Percentiles rank a stretch among this genome's conserved stretches.
phyloP scores from a whole-genome alignment of 2,888 invertebrate species.

The Caenorhabditis macrosperma region DNA sequence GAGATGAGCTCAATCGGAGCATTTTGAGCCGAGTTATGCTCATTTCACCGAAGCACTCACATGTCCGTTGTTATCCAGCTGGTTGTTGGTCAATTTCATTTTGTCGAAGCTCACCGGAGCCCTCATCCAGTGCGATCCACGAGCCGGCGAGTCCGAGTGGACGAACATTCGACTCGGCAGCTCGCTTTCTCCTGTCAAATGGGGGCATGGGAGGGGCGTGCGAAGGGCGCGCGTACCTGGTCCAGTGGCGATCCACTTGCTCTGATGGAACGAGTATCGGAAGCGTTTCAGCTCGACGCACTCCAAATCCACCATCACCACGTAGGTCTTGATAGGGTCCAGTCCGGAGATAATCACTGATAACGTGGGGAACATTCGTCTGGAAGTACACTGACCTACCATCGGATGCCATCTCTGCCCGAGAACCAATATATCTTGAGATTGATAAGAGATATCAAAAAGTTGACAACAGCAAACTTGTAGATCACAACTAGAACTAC shows the following conservation, averaged over 20 bases:
- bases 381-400: constrained; percentile 83
- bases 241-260: constrained; percentile 97
- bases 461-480: too few relatives aligned
- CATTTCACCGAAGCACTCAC: too few relatives aligned
- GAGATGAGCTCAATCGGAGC: too few relatives aligned
- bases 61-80: constrained; percentile 96
- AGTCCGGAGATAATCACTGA: constrained; percentile 91
- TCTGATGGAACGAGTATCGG: constrained; percentile 97
- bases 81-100: constrained; percentile 97
- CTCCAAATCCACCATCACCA: constrained; percentile 76
- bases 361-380: constrained; percentile 98
- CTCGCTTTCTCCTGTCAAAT: constrained; percentile 88
- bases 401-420: too few relatives aligned
- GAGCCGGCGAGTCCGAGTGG: constrained; percentile 95
- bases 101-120: constrained; percentile 95
- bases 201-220: too few relatives aligned
- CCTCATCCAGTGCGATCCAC: constrained; percentile 93
- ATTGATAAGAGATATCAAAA: too few relatives aligned
- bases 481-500: too few relatives aligned
- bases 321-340: constrained; percentile 80
- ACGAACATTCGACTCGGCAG: constrained; percentile 86
- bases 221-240: constrained; percentile 86
- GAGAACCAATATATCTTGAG: too few relatives aligned
- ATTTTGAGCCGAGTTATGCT: too few relatives aligned
- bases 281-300: constrained; percentile 93